Conservation (phyloP, 1,140 invertebrate species). For the Ganaspis sp. region DNA sequence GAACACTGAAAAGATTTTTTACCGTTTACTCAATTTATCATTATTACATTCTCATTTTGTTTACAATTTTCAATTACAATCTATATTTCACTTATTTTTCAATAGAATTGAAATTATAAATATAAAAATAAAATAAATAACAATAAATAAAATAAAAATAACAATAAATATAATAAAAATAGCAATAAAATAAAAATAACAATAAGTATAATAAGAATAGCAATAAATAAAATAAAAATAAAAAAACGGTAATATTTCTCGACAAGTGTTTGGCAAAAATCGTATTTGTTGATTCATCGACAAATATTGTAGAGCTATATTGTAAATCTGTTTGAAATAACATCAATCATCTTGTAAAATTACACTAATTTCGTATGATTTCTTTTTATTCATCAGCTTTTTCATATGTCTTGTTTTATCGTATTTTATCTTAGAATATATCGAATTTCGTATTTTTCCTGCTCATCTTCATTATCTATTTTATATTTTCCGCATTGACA, state of each 20-base stretch:
- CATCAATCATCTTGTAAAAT: constrained; percentile 18
- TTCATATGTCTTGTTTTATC: constrained; percentile 51
- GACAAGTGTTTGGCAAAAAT: not conserved
- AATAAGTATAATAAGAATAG: not conserved
- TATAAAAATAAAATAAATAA: not conserved
- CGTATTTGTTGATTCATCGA: not conserved
- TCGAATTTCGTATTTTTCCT: constrained; percentile 32
- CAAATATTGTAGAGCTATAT: constrained; percentile 24
- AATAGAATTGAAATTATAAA: too few relatives aligned
- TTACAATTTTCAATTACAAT: too few relatives aligned
- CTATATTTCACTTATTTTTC: too few relatives aligned
- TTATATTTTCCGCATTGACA: constrained; percentile 37
- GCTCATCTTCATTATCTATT: constrained; percentile 44
- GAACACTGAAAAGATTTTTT: constrained; percentile 49
- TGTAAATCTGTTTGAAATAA: constrained; percentile 26
- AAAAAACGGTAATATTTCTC: constrained; percentile 10
- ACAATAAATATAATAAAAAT: not conserved
- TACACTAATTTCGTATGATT: constrained; percentile 10
- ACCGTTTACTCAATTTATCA: constrained; percentile 33
- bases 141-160: not conserved
- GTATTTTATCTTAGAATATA: constrained; percentile 42
- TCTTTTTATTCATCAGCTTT: constrained; percentile 44
- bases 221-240: not conserved
- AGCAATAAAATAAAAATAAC: not conserved
- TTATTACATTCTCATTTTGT: too few relatives aligned